These are phyloP conservation scores for Watsonalla binaria DNA, from an alignment of 2,888 invertebrate genomes.

Conservation along the genomic window DNA sequence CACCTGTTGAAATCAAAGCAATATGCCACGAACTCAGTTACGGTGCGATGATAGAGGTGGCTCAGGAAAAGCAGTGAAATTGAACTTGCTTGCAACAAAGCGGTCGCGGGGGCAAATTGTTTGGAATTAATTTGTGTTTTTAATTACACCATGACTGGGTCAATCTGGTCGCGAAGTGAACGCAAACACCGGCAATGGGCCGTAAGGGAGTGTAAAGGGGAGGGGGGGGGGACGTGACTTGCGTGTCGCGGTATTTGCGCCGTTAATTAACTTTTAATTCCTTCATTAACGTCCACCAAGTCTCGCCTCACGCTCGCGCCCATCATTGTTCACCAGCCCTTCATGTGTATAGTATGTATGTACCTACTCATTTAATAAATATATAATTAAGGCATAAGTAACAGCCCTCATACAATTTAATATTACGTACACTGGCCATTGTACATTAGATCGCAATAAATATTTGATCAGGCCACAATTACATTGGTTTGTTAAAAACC, in stretches of 20 bases:
- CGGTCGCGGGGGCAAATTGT: neutral
- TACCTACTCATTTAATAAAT: too few relatives aligned
- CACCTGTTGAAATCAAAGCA: too few relatives aligned
- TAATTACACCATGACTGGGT: neutral
- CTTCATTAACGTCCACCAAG: conserved; percentile 11
- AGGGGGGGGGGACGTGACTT: neutral
- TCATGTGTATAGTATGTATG: too few relatives aligned
- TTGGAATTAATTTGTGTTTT: neutral
- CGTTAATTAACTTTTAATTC: conserved; percentile 16
- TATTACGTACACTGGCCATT: too few relatives aligned
- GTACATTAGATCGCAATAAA: too few relatives aligned
- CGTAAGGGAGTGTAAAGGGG: neutral
- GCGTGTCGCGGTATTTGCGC: conserved; percentile 2
- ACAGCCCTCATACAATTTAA: too few relatives aligned
- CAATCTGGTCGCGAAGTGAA: neutral
- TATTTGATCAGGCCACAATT: too few relatives aligned
- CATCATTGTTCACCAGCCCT: neutral
- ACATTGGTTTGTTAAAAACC: too few relatives aligned
- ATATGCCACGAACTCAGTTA: too few relatives aligned
- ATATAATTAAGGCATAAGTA: too few relatives aligned
- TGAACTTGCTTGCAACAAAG: neutral
- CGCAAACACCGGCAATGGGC: neutral
- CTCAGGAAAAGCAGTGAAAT: neutral
- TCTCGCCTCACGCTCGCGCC: neutral
- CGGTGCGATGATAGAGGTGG: too few relatives aligned